Conservation (phyloP, 2,797 vertebrate genomes). For the Sebastes iracundus region DNA sequence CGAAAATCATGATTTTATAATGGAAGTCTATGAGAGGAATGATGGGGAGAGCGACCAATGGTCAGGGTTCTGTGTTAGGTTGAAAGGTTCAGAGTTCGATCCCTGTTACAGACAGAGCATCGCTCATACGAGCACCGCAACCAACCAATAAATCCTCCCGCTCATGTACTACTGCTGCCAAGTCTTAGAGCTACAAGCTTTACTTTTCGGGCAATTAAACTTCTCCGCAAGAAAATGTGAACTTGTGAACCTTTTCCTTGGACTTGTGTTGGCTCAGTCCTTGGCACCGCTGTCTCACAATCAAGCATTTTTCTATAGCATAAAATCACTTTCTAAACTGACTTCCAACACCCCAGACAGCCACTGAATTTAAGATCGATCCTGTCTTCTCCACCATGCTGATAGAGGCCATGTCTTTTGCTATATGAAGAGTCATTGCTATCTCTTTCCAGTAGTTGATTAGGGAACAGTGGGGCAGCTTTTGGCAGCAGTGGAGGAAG, state of each 20-base stretch:
- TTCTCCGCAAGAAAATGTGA: background rate
- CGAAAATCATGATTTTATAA: background rate
- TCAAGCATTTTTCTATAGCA: too few species aligned
- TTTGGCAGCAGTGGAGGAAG: too few species aligned
- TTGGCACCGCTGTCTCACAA: background rate
- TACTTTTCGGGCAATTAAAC: background rate
- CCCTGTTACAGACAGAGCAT: background rate
- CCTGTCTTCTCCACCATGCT: too few species aligned
- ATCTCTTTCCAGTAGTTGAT: too few species aligned
- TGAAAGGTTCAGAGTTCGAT: background rate
- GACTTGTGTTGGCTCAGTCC: background rate
- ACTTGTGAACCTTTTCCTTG: background rate
- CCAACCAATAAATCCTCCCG: background rate
- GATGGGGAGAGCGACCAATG: background rate
- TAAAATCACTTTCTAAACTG: too few species aligned
- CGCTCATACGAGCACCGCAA: background rate
- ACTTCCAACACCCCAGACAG: too few species aligned
- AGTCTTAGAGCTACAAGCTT: background rate
- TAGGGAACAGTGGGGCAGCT: too few species aligned
- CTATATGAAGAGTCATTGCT: too few species aligned
- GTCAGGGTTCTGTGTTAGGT: background rate
- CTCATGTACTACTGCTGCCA: background rate
- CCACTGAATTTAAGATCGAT: too few species aligned
- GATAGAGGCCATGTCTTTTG: too few species aligned
- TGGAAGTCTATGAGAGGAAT: background rate